These are phyloP conservation scores for Heliconius hortense DNA, from an alignment of 2,888 invertebrate species.

Conservation along the genomic window DNA sequence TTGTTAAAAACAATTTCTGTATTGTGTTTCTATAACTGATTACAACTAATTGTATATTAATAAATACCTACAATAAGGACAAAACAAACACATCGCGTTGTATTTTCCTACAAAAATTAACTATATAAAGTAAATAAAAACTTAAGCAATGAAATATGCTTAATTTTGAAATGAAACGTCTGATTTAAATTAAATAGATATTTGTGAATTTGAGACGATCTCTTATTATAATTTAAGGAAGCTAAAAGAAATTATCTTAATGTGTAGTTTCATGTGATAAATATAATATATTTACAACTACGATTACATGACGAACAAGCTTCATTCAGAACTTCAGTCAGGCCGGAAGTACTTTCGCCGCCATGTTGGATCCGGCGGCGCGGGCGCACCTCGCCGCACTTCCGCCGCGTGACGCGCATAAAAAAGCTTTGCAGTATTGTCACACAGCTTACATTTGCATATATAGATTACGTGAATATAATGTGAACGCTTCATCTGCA, in stretches of 20 bases:
- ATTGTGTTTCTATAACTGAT: slow-evolving; percentile 1
- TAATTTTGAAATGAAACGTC: neutral
- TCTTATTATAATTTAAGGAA: neutral
- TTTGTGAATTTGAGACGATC: neutral
- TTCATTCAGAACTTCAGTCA: slow-evolving; percentile 73
- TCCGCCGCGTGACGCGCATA: slow-evolving; percentile 79
- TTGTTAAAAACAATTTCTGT: neutral
- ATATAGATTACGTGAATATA: slow-evolving; percentile 71
- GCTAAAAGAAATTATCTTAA: neutral
- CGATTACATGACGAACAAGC: slow-evolving; percentile 51
- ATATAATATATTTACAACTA: slow-evolving; percentile 39
- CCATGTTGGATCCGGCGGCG: slow-evolving; percentile 80
- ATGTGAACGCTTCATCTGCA: slow-evolving; percentile 56
- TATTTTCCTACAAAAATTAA: slow-evolving; percentile 3
- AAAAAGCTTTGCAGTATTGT: slow-evolving; percentile 72
- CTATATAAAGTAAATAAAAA: neutral
- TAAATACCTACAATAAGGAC: slow-evolving; percentile 15
- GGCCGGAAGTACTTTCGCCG: slow-evolving; percentile 81
- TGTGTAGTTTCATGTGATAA: slow-evolving; percentile 7
- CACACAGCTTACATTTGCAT: slow-evolving; percentile 73
- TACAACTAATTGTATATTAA: neutral
- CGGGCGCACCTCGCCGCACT: slow-evolving; percentile 74
- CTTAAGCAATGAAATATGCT: neutral
- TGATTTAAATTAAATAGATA: neutral
- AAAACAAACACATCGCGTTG: slow-evolving; percentile 6